Evolutionary conservation across 23 tunicate genomes (phyloP), one percentile per base, ranked within the genome.

Genomic region (Halocynthia roretzi): DNA sequence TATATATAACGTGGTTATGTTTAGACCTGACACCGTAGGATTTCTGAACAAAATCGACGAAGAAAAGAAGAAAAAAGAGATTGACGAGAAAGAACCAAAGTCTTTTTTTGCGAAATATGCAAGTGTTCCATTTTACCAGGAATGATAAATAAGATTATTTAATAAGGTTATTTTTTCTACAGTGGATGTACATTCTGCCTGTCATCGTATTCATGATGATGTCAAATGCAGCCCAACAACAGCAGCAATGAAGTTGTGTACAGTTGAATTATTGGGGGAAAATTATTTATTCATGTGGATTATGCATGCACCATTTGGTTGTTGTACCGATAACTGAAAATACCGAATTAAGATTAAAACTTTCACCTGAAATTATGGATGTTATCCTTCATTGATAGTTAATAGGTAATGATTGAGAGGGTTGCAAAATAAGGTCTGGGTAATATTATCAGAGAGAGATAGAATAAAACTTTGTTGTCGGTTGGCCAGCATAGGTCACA

Each of bases 111-210:
- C 81, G 66, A 88, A 83, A 88, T 88, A 88, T 72, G 91, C 81
- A 81, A 80, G 91, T 54, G 44, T 44, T 10, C 0, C 31, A 51
- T 15, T 77, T 77, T 14, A 44, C 63, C 17, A 58, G 17, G 63
- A 14, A n/a, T n/a, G 17, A 58, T 15, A 4, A 58, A 15, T 14
- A 58, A n/a, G 44, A 31, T 31, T 31, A 31, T 31, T 31, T 4
- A 31, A 40, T 15, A 65, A 10, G 10, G 19, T 65, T 10, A 21
- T 75, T 64, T 62, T 80, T 7, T 22, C 62, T 78, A 56, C 76
- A 85, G 90, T 87, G 93, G 93, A 87, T 87, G 93, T 87, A 77
- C 80, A 82, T 82, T 51, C 56, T 87, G 7, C 93, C 93, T 31
- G 85, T 82, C 18, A 83, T 87, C 51, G 44, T 87, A 64, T 76